A percentile compares a stretch with the other conserved stretches of the same genome.
Evolutionary conservation across 2,888 invertebrate genomes (phyloP).

Genomic region (Cephus rjabovi): DNA sequence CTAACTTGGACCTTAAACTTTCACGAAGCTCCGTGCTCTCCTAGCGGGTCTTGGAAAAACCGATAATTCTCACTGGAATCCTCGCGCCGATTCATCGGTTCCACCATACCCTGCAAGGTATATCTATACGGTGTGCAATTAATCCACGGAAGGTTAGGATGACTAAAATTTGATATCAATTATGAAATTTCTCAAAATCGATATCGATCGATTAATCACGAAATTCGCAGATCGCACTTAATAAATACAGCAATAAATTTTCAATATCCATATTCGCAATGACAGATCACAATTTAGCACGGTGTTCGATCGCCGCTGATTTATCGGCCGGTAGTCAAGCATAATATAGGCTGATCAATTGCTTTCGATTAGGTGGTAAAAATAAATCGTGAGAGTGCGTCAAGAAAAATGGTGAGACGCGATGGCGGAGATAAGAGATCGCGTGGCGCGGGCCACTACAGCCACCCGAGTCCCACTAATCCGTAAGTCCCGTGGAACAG

Average conservation of each 20-base stretch:
- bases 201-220: neutral
- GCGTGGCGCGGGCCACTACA: neutral
- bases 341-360: neutral
- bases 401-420: constrained; percentile 3
- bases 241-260: neutral
- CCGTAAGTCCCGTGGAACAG: constrained; percentile 15
- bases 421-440: constrained; percentile 1
- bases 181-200: neutral
- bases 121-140: neutral
- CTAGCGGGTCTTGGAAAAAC: neutral
- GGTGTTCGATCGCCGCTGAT: neutral
- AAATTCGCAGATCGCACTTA: neutral
- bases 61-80: neutral
- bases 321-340: neutral
- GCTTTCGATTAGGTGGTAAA: neutral
- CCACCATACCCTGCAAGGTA: neutral
- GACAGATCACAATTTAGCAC: neutral
- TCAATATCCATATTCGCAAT: neutral
- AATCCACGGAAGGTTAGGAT: neutral
- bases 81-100: neutral
- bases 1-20: neutral
- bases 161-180: neutral
- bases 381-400: constrained; percentile 1
- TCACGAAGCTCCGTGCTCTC: neutral
- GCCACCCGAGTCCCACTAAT: neutral